phyloP scores from a whole-genome alignment of 2,113 vertebrate genomes.

The Myrmecobius fasciatus region DNA sequence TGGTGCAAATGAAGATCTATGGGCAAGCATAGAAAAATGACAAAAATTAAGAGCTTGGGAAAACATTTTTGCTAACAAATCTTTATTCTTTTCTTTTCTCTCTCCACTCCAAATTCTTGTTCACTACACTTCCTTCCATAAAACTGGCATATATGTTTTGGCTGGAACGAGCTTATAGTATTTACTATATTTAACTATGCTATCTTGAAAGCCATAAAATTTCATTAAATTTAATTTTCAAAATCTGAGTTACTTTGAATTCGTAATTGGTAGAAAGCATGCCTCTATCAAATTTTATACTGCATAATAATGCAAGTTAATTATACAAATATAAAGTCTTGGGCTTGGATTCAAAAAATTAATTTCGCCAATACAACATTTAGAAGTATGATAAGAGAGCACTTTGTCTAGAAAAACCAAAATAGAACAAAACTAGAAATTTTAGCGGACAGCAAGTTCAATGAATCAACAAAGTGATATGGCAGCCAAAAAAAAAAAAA shows the following conservation, averaged over 20 bases:
- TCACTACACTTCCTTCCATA: not conserved
- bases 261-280: not conserved
- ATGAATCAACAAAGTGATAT: not conserved
- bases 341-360: not conserved
- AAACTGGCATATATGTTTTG: not conserved
- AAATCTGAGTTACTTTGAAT: not conserved
- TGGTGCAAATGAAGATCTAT: conserved; percentile 47
- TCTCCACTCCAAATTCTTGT: not conserved
- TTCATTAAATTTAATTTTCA: not conserved
- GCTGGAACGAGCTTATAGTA: not conserved
- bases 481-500: not conserved
- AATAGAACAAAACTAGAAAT: not conserved
- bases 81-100: not conserved
- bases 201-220: not conserved
- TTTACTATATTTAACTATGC: not conserved
- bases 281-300: not conserved
- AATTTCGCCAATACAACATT: not conserved
- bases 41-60: conserved; percentile 11
- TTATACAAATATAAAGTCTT: not conserved
- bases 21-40: conserved; percentile 16
- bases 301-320: not conserved
- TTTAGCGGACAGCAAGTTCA: not conserved
- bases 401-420: not conserved
- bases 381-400: not conserved
- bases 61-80: not conserved